These are phyloP conservation scores for Amphipoea lucens DNA, from an alignment of 2,888 invertebrate genomes.

Conservation along the genomic window DNA sequence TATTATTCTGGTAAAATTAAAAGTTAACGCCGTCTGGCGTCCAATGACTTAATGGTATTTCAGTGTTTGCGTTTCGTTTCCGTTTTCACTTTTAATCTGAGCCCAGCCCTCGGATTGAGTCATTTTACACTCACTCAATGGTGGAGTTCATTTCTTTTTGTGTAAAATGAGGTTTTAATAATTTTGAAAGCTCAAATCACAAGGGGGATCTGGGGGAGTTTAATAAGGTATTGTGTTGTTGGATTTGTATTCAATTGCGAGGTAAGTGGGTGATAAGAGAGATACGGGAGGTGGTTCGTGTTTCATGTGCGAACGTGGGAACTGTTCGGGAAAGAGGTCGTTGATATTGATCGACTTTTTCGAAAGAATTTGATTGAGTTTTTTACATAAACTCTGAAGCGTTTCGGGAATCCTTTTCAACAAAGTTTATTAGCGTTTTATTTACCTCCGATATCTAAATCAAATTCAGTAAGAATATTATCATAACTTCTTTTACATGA, in stretches of 20 bases:
- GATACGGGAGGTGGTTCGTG: not conserved
- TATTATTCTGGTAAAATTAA: constrained; percentile 80
- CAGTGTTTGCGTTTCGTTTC: constrained; percentile 85
- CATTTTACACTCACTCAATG: constrained; percentile 68
- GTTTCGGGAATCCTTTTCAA: not conserved
- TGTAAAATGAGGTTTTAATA: constrained; percentile 67
- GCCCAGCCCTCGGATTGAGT: constrained; percentile 69
- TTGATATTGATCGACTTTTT: not conserved
- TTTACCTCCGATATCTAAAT: not conserved
- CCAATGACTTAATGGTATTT: constrained; percentile 86
- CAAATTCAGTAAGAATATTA: not conserved
- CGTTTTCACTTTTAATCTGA: constrained; percentile 81
- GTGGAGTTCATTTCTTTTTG: constrained; percentile 67
- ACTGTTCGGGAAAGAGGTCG: not conserved
- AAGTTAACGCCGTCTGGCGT: constrained; percentile 76
- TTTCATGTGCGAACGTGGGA: not conserved
- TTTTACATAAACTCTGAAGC: not conserved
- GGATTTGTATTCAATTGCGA: constrained; percentile 32
- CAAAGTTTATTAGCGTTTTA: not conserved
- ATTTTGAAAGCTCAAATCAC: constrained; percentile 64
- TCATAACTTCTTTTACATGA: not conserved
- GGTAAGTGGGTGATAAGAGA: constrained; percentile 5
- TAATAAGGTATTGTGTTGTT: constrained; percentile 54
- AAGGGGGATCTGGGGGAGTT: constrained; percentile 42
- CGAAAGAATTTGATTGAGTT: too few relatives aligned